phyloP scores from a whole-genome alignment of 2,888 invertebrate species.

The Brachypterus glaber region DNA sequence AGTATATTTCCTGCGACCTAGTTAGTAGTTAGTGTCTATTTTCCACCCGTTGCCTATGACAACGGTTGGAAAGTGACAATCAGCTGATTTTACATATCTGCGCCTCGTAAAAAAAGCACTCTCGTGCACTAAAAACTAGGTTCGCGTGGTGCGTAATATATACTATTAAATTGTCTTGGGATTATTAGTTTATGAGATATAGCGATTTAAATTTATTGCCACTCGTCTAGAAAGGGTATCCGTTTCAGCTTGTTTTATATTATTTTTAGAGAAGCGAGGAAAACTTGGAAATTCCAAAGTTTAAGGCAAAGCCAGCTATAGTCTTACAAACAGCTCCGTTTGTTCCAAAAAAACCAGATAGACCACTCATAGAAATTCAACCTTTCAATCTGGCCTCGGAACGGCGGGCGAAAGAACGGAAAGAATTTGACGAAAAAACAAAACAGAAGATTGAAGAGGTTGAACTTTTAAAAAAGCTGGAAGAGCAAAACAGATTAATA shows the following conservation, averaged over 20 bases:
- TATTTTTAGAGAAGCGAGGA: conserved; percentile 35
- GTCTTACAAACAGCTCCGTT: conserved; percentile 58
- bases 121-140: no score
- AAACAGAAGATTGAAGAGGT: conserved; percentile 45
- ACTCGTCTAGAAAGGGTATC: no score
- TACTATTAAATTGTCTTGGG: no score
- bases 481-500: conserved; percentile 33
- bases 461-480: conserved; percentile 27
- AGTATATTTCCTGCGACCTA: no score
- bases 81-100: no score
- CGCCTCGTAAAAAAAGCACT: no score
- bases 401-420: conserved; percentile 51
- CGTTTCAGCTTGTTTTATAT: no score
- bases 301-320: conserved; percentile 54
- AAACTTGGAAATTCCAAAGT: conserved; percentile 34
- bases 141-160: no score
- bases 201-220: conserved; percentile 1
- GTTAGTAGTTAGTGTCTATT: no score
- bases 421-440: conserved; percentile 48
- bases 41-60: no score
- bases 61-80: no score
- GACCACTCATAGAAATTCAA: conserved; percentile 40
- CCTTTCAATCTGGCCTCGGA: conserved; percentile 57
- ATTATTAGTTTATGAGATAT: no score
- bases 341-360: conserved; percentile 46